Base-by-base conservation (phyloP, 2,113 vertebrate genomes). In the Rhea americana region DNA sequence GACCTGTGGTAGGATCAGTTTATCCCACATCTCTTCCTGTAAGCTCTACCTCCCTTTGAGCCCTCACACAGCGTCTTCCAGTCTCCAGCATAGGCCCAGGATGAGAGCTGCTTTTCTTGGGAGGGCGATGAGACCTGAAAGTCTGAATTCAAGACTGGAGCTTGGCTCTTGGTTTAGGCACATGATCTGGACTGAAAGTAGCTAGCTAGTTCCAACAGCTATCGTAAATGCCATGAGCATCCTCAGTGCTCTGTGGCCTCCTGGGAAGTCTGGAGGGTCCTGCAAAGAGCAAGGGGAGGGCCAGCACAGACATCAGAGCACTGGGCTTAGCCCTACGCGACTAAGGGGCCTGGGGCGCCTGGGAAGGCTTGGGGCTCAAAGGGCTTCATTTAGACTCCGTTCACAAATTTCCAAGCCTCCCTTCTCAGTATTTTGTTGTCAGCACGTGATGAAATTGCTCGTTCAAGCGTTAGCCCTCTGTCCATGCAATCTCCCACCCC, bases 391-490 rank as follows among this genome's bases (percentile, higher is more conserved):
- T 63, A 85, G 48, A 11, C 55, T 30, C 48, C 2, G 0, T 25
- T 17, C 12, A 28, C 75, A 75, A 51, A 56, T 58, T 92, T 62
- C 43, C 62, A 65, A 21, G 35, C 50, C 8, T 68, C 35, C 37
- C 11, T 59, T 61, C 53, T 67, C 59, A 48, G 21, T 39, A 0
- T 37, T 70, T 65, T 45, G 26, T 37, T 56, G 35, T 17, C 48
- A 63, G 21, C 1, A 0, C 35, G 45, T 58, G 41, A 81, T 16
- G 47, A 51, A 80, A 51, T 75, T 20, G 32, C 43, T 70, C 70
- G 48, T 4, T 26, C 2, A 0, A 39, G 13, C 5, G 3, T 0
- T 0, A 58, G 6, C 16, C 37, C 70, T 47, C 70, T 59, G 45
- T 48, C 51, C 56, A 35, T 67, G 26, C 5, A 1, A 22, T 35